Base-by-base conservation (phyloP, 2,113 vertebrate species). In the Sula dactylatra region DNA sequence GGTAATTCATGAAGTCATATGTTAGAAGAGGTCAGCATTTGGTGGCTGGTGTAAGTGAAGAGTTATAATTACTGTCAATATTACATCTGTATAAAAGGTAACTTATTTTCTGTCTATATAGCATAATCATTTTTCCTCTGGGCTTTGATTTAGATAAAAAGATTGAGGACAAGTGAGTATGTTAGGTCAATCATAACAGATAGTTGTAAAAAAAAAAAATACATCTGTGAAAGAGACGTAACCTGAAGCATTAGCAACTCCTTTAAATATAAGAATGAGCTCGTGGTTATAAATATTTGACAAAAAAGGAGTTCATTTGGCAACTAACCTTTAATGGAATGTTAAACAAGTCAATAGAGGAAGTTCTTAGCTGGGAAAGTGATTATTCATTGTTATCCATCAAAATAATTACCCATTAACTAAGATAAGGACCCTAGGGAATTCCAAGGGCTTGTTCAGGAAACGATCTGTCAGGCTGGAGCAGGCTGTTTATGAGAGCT, bases 271-370 rank as follows among this genome's bases (percentile, higher is more conserved):
- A 86, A 97, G 96, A 97, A 91, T 93, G 73, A 86, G 87, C 79
- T 90, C 0, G 18, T 82, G 70, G 62, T 94, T 97, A 97, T 83
- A 95, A 98, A 96, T 97, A 97, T 96, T 96, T 80, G 93, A 96
- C 93, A 95, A 95, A 96, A 94, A 96, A 88, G 92, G 95, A 92
- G 89, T 92, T 97, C 78, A 88, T 91, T 98, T 98, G 98, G 98
- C 98, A 98, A 90, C 94, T 74, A 80, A 91, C 94, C 73, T 81
- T 96, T 93, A 88, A 82, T 82, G 85, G 98, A 98, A 98, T 98
- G 97, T 97, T 94, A 94, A 97, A 97, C 97, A 97, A 98, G 97
- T 97, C 98, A 98, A 98, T 98, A 98, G 97, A 98, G 98, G 98
- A 98, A 98, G 98, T 98, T 97, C 98, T 98, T 97, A 98, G 97